Evolutionary conservation across 1,140 invertebrate species (phyloP).

Genomic region (Drosophila saltans): DNA sequence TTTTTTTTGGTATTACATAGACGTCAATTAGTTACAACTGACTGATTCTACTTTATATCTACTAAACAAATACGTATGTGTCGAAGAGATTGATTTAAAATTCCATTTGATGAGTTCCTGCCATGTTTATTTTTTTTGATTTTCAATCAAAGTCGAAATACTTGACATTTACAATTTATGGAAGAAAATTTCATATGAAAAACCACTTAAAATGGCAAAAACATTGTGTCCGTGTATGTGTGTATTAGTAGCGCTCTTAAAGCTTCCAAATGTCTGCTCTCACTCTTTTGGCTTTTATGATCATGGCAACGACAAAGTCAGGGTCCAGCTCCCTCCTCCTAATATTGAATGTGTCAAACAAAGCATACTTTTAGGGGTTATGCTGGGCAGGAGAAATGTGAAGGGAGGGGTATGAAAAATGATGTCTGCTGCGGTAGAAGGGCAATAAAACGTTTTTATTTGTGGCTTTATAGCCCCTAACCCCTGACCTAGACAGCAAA

Average conservation of each 20-base stretch:
- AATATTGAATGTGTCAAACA: background rate
- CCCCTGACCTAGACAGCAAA: constrained; percentile 23
- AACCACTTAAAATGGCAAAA: constrained; percentile 2
- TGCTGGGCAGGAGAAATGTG: background rate
- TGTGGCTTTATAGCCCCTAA: constrained; percentile 49
- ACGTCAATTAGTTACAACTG: constrained; percentile 5
- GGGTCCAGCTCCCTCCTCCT: background rate
- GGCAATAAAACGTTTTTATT: constrained; percentile 73
- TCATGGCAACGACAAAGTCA: constrained; percentile 15
- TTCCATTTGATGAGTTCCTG: background rate
- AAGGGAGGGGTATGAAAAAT: background rate
- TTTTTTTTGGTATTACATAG: constrained; percentile 1
- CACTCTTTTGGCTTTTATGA: constrained; percentile 34
- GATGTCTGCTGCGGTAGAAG: constrained; percentile 38
- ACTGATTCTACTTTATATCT: background rate
- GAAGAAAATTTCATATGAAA: constrained; percentile 1
- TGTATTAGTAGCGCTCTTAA: constrained; percentile 1
- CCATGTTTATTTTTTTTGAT: background rate
- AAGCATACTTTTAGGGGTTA: constrained; percentile 8
- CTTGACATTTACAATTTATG: constrained; percentile 4
- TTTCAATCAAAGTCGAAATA: constrained; percentile 8
- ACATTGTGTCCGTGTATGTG: background rate
- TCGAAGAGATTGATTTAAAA: background rate
- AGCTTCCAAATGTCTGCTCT: constrained; percentile 44
- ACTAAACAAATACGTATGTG: background rate